These are phyloP conservation scores for Dallia pectoralis DNA, from an alignment of 2,797 vertebrate species.

Conservation along the genomic window DNA sequence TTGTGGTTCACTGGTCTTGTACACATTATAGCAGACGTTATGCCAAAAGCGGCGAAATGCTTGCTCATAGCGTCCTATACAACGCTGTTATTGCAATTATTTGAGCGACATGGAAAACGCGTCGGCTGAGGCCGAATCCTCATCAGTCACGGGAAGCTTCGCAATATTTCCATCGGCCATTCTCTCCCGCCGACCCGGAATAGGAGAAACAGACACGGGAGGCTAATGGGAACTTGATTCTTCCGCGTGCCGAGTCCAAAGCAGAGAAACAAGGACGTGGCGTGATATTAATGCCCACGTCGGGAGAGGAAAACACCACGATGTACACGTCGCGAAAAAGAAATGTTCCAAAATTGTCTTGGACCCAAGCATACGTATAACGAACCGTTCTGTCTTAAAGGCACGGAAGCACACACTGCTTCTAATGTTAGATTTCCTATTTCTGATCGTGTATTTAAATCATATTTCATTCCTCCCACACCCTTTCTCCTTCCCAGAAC, in stretches of 20 bases:
- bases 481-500: conserved; percentile 39
- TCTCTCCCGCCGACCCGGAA: conserved; percentile 46
- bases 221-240: conserved; percentile 45
- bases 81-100: background rate
- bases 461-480: conserved; percentile 67
- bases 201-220: conserved; percentile 35
- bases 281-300: conserved; percentile 59
- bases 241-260: conserved; percentile 41
- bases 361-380: conserved; percentile 64
- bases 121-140: conserved; percentile 33
- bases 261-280: conserved; percentile 45
- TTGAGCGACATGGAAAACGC: background rate
- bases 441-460: conserved; percentile 61
- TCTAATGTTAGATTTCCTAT: conserved; percentile 66
- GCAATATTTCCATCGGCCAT: conserved; percentile 31
- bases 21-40: too few species aligned
- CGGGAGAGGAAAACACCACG: conserved; percentile 41
- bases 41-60: too few species aligned
- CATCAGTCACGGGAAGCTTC: conserved; percentile 28
- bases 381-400: conserved; percentile 65
- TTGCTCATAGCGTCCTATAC: too few species aligned
- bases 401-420: conserved; percentile 47
- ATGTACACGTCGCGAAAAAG: conserved; percentile 68
- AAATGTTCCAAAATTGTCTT: conserved; percentile 55
- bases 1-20: too few species aligned